Percentiles rank a stretch among this genome's conserved stretches.
These are phyloP conservation scores for Melanophora roralis DNA, from an alignment of 2,888 invertebrate species.

Conservation along the genomic window DNA sequence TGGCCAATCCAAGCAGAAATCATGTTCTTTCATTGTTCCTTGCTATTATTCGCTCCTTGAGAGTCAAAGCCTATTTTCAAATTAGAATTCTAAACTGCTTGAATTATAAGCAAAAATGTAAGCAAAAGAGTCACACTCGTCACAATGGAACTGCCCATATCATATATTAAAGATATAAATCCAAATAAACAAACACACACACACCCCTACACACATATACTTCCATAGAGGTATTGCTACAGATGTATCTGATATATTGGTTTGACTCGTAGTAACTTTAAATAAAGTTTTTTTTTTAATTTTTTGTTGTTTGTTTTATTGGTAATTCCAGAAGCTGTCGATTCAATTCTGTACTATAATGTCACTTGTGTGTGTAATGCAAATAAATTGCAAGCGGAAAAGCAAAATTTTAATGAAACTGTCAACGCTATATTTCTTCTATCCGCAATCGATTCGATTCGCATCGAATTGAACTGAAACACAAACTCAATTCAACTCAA, in stretches of 20 bases:
- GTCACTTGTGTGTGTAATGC: conserved; percentile 62
- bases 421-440: conserved; percentile 58
- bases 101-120: too few species aligned
- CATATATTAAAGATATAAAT: too few species aligned
- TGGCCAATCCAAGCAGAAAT: too few species aligned
- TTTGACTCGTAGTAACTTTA: neutral
- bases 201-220: neutral
- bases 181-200: neutral
- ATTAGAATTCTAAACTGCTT: too few species aligned
- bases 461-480: conserved; percentile 10
- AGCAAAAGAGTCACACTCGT: too few species aligned
- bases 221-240: neutral
- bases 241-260: conserved; percentile 18
- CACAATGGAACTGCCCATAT: too few species aligned
- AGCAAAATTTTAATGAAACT: conserved; percentile 65
- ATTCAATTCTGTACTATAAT: conserved; percentile 57
- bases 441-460: conserved; percentile 40
- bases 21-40: too few species aligned
- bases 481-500: conserved; percentile 27
- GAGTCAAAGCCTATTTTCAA: too few species aligned
- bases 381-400: conserved; percentile 64
- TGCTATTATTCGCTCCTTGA: too few species aligned
- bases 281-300: neutral
- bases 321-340: conserved; percentile 58
- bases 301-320: conserved; percentile 42